A percentile compares a stretch with the other conserved stretches of the same genome.
Conservation (phyloP, 2,797 vertebrate species). For the Anisognathus igniventris region DNA sequence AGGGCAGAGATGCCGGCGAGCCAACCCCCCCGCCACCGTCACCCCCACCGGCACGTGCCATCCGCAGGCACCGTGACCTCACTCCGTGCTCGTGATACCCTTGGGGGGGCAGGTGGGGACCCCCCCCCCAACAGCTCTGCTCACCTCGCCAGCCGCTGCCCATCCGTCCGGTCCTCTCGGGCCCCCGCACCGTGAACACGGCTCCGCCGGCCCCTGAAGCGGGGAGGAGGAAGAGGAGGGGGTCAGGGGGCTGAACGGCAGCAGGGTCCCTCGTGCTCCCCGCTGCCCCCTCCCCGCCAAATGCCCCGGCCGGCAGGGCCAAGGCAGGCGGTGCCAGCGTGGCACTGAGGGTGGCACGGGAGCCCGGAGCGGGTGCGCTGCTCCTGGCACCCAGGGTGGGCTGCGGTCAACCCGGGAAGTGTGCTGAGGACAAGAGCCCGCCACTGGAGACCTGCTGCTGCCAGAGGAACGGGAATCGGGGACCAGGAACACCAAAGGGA, state of each 20-base stretch:
- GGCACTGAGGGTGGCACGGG: not conserved
- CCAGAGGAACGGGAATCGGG: not conserved
- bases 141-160: constrained; percentile 40
- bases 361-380: accelerated
- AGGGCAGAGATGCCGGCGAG: not conserved
- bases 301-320: accelerated
- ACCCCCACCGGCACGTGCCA: not conserved
- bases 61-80: not conserved
- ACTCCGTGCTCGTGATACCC: not conserved
- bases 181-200: not conserved
- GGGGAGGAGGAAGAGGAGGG: not conserved
- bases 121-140: accelerated
- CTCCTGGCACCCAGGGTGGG: not conserved
- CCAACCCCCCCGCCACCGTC: not conserved
- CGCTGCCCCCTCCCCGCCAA: accelerated
- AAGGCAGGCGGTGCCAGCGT: not conserved
- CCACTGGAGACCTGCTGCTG: not conserved
- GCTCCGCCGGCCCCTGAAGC: not conserved
- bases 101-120: not conserved
- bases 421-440: not conserved
- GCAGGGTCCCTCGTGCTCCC: not conserved
- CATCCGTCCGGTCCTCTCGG: constrained; percentile 28
- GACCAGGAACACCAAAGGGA: not conserved
- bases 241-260: not conserved
- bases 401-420: not conserved